A percentile compares a stretch with the other conserved stretches of the same genome.
phyloP scores from a whole-genome alignment of 2,888 invertebrate species.

The Drosophila neonasuta region DNA sequence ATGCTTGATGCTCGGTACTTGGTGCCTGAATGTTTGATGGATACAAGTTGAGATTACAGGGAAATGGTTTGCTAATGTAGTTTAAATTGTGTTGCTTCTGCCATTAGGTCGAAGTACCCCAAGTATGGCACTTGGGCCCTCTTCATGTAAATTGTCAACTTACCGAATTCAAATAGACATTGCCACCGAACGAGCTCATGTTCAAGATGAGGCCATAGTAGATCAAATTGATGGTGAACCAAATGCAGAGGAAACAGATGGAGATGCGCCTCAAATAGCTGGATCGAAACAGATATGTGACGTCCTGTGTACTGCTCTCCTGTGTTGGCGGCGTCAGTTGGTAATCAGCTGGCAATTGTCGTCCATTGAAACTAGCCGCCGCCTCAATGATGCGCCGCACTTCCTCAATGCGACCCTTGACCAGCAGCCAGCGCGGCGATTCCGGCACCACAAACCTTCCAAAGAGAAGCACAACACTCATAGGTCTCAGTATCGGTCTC shows the following conservation, averaged over 20 bases:
- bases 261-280: constrained; percentile 86
- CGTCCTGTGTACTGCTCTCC: constrained; percentile 84
- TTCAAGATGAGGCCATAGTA: constrained; percentile 86
- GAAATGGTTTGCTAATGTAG: constrained; percentile 14
- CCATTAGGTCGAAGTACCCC: not conserved
- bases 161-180: constrained; percentile 89
- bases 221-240: constrained; percentile 87
- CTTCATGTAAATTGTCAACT: constrained; percentile 70
- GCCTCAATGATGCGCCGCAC: constrained; percentile 86
- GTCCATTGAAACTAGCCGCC: constrained; percentile 87
- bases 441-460: constrained; percentile 89
- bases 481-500: constrained; percentile 13
- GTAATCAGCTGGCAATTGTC: constrained; percentile 86
- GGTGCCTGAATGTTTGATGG: constrained; percentile 32
- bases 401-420: constrained; percentile 88
- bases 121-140: not conserved
- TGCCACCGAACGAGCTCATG: constrained; percentile 88
- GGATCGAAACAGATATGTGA: constrained; percentile 87
- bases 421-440: constrained; percentile 90
- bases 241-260: constrained; percentile 87
- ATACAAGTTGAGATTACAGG: constrained; percentile 36
- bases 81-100: not conserved
- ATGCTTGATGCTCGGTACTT: constrained; percentile 33
- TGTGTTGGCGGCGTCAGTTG: constrained; percentile 85
- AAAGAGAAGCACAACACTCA: constrained; percentile 24